Evolutionary conservation across 2,888 invertebrate genomes (phyloP).

Genomic region (Ellobium chinense): DNA sequence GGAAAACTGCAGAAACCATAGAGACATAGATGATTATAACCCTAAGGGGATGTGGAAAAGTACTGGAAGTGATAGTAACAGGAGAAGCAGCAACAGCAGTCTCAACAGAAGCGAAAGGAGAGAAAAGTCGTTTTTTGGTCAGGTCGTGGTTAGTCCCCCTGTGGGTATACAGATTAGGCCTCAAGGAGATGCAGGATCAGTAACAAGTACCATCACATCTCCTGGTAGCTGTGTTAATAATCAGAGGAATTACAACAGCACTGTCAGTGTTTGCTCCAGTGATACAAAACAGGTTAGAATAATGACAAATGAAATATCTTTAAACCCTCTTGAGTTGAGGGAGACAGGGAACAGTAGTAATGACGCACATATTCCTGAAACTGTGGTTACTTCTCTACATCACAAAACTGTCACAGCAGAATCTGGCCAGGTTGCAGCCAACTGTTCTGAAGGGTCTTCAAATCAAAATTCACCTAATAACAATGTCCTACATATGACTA

Average conservation of each 20-base stretch:
- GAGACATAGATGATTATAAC: no score
- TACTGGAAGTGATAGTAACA: background rate
- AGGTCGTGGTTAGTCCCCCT: constrained; percentile 49
- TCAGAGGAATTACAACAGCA: background rate
- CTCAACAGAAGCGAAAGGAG: background rate
- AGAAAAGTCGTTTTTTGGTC: constrained; percentile 46
- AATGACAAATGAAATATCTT: background rate
- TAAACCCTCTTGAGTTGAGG: background rate
- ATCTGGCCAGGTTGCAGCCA: background rate
- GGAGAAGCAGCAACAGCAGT: background rate
- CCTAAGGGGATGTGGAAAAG: no score
- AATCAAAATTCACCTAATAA: background rate
- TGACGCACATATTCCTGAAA: background rate
- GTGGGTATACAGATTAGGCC: constrained; percentile 6
- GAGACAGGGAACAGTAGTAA: background rate
- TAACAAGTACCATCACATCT: background rate
- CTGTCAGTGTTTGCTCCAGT: background rate
- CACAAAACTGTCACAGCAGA: background rate
- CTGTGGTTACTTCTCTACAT: background rate
- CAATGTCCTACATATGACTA: background rate
- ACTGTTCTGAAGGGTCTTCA: no score
- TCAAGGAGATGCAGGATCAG: no score
- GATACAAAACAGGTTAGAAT: background rate
- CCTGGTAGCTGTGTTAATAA: background rate
- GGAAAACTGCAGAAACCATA: no score